A percentile compares a stretch with the other conserved stretches of the same genome.
These are phyloP conservation scores for Erythrocercus mccallii DNA, from an alignment of 2,113 vertebrate genomes.

Conservation along the genomic window DNA sequence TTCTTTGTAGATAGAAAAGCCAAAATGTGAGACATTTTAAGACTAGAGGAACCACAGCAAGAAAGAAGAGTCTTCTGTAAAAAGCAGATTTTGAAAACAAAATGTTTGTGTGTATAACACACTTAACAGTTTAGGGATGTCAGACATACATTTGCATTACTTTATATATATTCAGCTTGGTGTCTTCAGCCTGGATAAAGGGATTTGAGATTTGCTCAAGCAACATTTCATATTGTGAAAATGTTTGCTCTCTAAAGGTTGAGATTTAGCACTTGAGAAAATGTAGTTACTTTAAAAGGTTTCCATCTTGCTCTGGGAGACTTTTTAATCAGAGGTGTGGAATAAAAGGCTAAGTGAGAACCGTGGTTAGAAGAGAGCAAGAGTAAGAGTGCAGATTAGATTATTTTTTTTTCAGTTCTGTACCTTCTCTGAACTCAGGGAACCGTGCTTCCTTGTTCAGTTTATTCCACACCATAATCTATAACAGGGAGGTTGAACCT, in stretches of 20 bases:
- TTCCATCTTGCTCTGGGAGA: not conserved
- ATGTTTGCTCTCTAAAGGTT: not conserved
- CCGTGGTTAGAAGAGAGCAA: not conserved
- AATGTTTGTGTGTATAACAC: not conserved
- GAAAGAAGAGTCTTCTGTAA: not conserved
- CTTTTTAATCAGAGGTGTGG: not conserved
- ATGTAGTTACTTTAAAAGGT: not conserved
- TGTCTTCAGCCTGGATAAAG: not conserved
- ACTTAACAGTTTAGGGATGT: not conserved
- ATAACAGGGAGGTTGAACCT: not conserved
- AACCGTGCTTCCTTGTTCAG: not conserved
- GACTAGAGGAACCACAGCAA: not conserved
- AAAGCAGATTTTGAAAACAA: constrained; percentile 4
- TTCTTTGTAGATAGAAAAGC: not conserved
- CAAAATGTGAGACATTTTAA: not conserved
- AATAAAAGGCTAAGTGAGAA: not conserved
- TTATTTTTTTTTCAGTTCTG: not conserved
- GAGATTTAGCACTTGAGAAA: not conserved
- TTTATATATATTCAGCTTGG: not conserved
- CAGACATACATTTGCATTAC: not conserved
- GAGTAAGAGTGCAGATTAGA: not conserved
- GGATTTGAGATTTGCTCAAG: not conserved
- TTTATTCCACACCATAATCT: not conserved
- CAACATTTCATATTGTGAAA: not conserved
- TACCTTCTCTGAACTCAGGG: not conserved